phyloP scores from a whole-genome alignment of 2,888 invertebrate genomes.

The Parthenolecanium corni region DNA sequence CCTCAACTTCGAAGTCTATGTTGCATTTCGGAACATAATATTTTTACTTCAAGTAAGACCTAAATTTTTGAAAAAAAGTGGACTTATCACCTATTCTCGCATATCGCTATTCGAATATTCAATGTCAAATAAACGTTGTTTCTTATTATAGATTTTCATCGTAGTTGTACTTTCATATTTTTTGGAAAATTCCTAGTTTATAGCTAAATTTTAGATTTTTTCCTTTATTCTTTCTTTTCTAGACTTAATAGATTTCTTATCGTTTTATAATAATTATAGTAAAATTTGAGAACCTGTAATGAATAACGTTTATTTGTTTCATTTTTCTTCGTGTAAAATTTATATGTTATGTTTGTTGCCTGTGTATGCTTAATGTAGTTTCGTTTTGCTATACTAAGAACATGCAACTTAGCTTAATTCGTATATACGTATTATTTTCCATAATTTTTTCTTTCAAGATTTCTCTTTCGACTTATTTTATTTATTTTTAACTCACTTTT shows the following conservation, averaged over 20 bases:
- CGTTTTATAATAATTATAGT: neutral
- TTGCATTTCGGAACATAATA: too few relatives aligned
- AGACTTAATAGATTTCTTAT: too few relatives aligned
- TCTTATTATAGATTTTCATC: neutral
- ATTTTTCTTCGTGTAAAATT: neutral
- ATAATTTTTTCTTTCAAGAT: neutral
- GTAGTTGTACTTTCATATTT: neutral
- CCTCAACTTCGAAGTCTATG: too few relatives aligned
- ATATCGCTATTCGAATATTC: too few relatives aligned
- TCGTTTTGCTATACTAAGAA: constrained; percentile 12
- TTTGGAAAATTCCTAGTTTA: neutral
- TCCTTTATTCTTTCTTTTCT: too few relatives aligned
- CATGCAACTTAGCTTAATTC: constrained; percentile 4
- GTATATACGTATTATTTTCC: neutral
- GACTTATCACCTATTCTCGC: too few relatives aligned
- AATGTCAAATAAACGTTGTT: neutral
- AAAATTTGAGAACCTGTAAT: neutral
- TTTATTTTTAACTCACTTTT: neutral
- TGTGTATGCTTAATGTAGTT: constrained; percentile 11
- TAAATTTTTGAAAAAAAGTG: too few relatives aligned
- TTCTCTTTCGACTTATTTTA: neutral
- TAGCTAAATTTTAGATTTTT: neutral
- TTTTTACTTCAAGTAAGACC: too few relatives aligned
- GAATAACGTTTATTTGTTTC: neutral
- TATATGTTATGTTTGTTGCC: constrained; percentile 9